phyloP scores from a whole-genome alignment of 2,797 vertebrate genomes.

The Eulemur coronatus region DNA sequence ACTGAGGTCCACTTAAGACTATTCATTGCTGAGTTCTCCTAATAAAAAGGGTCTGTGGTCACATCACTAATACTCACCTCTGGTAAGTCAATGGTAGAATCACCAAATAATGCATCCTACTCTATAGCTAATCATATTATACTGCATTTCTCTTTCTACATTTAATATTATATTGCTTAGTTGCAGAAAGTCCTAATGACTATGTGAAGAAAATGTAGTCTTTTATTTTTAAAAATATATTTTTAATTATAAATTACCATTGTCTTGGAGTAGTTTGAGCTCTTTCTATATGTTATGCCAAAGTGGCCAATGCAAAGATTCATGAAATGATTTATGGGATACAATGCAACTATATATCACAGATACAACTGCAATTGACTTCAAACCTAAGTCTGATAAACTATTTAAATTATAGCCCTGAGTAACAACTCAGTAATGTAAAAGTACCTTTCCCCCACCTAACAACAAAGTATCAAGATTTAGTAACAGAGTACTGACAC shows the following conservation, averaged over 20 bases:
- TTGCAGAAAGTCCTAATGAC: not conserved
- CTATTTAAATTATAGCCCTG: not conserved
- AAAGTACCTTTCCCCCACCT: not conserved
- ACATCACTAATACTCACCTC: not conserved
- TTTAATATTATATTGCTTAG: not conserved
- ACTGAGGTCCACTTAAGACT: not conserved
- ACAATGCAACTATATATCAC: not conserved
- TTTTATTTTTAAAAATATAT: not conserved
- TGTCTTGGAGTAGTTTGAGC: not conserved
- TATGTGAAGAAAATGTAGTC: not conserved
- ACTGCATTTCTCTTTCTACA: not conserved
- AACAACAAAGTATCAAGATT: not conserved
- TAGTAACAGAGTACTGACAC: not conserved
- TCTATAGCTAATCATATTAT: not conserved
- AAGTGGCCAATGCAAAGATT: not conserved
- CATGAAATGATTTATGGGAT: not conserved
- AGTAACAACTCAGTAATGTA: not conserved
- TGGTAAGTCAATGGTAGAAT: not conserved
- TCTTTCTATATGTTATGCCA: not conserved
- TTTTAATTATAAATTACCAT: not conserved
- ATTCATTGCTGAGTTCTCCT: not conserved
- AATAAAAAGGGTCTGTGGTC: not conserved
- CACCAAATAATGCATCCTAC: not conserved
- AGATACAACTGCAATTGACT: not conserved
- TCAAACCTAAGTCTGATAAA: not conserved